Base-by-base conservation (phyloP, 2,797 vertebrate genomes). In the Macropus fuliginosus region DNA sequence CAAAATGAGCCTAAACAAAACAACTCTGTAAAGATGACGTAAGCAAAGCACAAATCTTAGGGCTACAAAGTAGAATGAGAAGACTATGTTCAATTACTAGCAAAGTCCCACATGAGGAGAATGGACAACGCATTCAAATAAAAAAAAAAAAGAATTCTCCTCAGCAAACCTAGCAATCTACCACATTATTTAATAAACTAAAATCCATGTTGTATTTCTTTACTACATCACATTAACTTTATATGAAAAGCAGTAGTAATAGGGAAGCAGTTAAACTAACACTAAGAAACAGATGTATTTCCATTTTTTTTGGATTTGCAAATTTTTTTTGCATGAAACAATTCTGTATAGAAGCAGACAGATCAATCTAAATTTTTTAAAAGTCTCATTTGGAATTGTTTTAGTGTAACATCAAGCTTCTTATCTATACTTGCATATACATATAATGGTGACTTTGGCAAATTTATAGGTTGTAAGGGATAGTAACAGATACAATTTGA, bases 81-180 rank as follows among this genome's bases (percentile, higher is more conserved):
- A 92, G 24, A 55, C 66, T 24, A 18, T 81, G 59, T 91, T 93
- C 94, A 93, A 94, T 97, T 97, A 57, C 55, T 90, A 94, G 95
- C 90, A 95, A 95, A 96, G 74, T 50, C 29, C 27, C 74, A 57
- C 10, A 34, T 90, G 62, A 93, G 81, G 18, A 96, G 55, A 87
- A 91, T 21, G 92, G 91, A 94, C 57, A 93, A 89, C 31, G 56
- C 21, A 94, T 81, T 92, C 95, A 55, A 93, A 95, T 94, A 95
- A 96, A 96, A 95, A 95, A 96, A 97, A 96, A 94, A 97, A 96
- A 94, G 54, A 29, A 94, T 50, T 91, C 89, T 95, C 91, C 91
- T 94, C 95, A 96, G 92, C 0, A 1, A 29, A 13, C 81, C 56
- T 0, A 92, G 57, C 14, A 27, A 56, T 81, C 93, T 59, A 91